Evolutionary conservation across 2,888 invertebrate species (phyloP).

Genomic region (Actias luna): DNA sequence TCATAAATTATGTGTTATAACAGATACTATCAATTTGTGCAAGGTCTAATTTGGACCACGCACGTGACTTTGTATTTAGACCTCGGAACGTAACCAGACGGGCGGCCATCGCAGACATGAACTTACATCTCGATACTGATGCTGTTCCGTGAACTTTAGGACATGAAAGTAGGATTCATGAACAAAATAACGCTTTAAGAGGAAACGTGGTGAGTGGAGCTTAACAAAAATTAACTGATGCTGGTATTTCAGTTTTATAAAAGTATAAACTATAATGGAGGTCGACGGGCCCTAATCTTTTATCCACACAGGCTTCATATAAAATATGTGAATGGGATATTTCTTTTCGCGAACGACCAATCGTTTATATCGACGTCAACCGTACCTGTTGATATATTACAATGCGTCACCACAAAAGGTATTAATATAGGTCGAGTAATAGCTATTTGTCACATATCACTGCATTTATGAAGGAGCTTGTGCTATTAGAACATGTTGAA

Average conservation of each 20-base stretch:
- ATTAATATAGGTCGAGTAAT: background rate
- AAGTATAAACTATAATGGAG: background rate
- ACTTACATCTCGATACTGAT: conserved; percentile 19
- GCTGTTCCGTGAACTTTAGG: background rate
- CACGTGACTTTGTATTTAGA: conserved; percentile 70
- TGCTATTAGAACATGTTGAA: background rate
- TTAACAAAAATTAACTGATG: background rate
- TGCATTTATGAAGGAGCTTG: background rate
- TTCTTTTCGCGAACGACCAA: background rate
- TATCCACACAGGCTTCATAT: conserved; percentile 11
- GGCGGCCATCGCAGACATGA: conserved; percentile 34
- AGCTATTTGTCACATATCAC: background rate
- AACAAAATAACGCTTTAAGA: background rate
- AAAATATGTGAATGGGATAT: background rate
- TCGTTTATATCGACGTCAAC: background rate
- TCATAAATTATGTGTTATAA: conserved; percentile 32
- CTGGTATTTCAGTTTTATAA: conserved; percentile 3
- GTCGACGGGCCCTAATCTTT: background rate
- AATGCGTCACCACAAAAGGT: background rate
- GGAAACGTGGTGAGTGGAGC: conserved; percentile 1
- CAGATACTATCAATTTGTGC: conserved; percentile 34
- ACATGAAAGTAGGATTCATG: conserved; percentile 6
- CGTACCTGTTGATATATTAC: background rate
- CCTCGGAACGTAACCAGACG: conserved; percentile 48
- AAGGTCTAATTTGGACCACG: conserved; percentile 52